phyloP scores from a whole-genome alignment of 2,797 vertebrate species.

The Peromyscus aztecus region DNA sequence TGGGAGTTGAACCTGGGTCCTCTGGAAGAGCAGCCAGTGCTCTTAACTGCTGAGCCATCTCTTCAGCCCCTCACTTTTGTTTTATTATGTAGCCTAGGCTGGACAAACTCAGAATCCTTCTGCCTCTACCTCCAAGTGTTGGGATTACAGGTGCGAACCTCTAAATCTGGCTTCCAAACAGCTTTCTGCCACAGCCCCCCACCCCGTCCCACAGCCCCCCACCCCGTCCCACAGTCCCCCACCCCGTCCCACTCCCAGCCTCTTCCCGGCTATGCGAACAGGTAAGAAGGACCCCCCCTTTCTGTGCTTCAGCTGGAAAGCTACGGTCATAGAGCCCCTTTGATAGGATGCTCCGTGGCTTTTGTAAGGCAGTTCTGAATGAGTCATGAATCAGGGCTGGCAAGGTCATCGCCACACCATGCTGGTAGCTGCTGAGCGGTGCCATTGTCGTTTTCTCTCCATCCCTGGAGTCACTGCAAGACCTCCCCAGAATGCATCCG shows the following conservation, averaged over 20 bases:
- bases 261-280: background rate
- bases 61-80: background rate
- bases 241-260: no score
- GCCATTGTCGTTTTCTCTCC: background rate
- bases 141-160: background rate
- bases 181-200: background rate
- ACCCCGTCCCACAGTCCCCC: background rate
- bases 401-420: background rate
- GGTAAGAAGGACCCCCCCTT: background rate
- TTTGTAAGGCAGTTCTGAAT: background rate
- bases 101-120: background rate
- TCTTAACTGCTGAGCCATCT: background rate
- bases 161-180: background rate
- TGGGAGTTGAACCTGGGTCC: background rate
- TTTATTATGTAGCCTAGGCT: background rate
- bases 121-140: background rate
- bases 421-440: background rate
- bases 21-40: background rate
- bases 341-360: background rate
- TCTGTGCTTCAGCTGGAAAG: background rate
- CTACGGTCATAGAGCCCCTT: background rate
- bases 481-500: background rate
- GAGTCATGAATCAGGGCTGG: background rate
- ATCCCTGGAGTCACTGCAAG: background rate
- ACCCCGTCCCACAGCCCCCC: no score